Evolutionary conservation across 2,888 invertebrate genomes (phyloP).

Genomic region (Mamestra brassicae): DNA sequence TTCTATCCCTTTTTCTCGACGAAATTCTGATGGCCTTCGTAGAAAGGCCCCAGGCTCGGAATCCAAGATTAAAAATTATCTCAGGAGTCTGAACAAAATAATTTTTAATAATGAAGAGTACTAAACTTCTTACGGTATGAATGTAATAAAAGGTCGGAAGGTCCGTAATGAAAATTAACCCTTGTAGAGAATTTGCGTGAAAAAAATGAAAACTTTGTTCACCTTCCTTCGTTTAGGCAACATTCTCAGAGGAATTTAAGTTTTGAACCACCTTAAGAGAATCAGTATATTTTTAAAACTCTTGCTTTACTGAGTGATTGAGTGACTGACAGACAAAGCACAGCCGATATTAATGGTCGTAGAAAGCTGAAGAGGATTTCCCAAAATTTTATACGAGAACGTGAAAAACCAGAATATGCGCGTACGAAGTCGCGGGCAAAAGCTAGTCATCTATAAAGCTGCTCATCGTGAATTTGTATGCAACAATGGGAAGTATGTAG

Average conservation of each 20-base stretch:
- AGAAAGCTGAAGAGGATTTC: too few relatives aligned
- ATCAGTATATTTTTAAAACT: too few relatives aligned
- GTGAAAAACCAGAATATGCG: too few relatives aligned
- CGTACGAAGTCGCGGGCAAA: too few relatives aligned
- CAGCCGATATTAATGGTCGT: too few relatives aligned
- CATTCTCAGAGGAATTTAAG: neutral
- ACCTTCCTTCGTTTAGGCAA: neutral
- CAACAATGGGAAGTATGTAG: neutral
- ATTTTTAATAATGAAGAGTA: constrained; percentile 3
- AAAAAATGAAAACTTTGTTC: neutral
- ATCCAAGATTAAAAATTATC: constrained; percentile 21
- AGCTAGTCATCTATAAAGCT: too few relatives aligned
- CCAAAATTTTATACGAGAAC: too few relatives aligned
- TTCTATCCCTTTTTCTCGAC: too few relatives aligned
- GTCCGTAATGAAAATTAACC: constrained; percentile 29
- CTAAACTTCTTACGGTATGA: constrained; percentile 4
- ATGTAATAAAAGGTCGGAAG: constrained; percentile 1
- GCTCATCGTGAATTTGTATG: neutral
- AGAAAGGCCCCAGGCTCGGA: neutral
- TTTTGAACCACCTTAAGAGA: neutral
- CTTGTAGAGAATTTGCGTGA: constrained; percentile 7
- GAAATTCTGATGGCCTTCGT: too few relatives aligned
- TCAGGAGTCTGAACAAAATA: neutral
- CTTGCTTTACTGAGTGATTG: too few relatives aligned
- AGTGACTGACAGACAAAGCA: too few relatives aligned